Evolutionary conservation across 2,888 invertebrate species (phyloP), one percentile per base, ranked within the genome.

Genomic region (Xestia rhomboidea): DNA sequence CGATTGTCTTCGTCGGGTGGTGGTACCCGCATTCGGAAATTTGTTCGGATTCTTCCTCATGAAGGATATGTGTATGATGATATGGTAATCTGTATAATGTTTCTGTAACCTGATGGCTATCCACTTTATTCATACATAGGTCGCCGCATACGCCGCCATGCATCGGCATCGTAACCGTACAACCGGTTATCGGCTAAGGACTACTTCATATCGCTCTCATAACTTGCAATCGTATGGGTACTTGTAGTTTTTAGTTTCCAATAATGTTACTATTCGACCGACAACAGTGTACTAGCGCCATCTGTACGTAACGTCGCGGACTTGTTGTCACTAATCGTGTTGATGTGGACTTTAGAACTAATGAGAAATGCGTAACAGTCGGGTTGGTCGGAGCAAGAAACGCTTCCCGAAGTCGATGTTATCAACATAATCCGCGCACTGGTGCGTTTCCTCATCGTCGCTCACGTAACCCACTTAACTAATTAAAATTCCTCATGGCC

Each of bases 401-500:
- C 85, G 86, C 83, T 87, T 87, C 83, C 89, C 89, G 84, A 85
- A 84, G 84, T 83, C 83, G 88, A 88, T 89, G 85, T 88, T 88
- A 89, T 88, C 89, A 81, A 83, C 89, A 89, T 89, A 89, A 88
- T 90, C 90, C 90, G 91, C 91, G 92, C 91, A 87, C 90, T 86
- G 90, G 83, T 92, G 92, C 92, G 91, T 91, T 92, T 90, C 90
- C 82, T 91, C 91, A 83, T 90, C 87, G 88, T 82, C 87, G 90
- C 88, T 89, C 92, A 91, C 92, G 91, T 92, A 93, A 93, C 91
- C 91, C 93, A 93, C 92, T 93, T 93, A 90, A 89, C 92, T 94
- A 93, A 95, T 95, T 95, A 94, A 94, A 91, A 95, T 94, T 94
- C 93, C 92, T 93, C 91, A 92, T 88, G 91, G 92, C 89, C 90